A percentile compares a stretch with the other conserved stretches of the same genome.
These are phyloP conservation scores for Phoebastria nigripes DNA, from an alignment of 2,797 vertebrate genomes.

Conservation along the genomic window DNA sequence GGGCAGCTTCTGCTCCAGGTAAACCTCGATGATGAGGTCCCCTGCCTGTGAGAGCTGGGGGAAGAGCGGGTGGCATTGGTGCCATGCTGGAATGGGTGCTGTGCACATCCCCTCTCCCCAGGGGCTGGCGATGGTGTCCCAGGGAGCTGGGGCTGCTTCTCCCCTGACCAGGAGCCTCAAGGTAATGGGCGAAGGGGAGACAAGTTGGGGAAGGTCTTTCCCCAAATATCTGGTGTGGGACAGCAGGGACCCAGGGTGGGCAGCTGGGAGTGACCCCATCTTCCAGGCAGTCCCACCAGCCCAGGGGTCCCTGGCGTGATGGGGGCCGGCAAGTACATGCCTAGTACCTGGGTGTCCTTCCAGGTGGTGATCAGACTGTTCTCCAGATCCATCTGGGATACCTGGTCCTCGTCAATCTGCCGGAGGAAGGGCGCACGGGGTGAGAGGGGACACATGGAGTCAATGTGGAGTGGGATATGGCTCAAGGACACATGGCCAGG, in stretches of 20 bases:
- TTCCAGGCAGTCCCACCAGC: neutral
- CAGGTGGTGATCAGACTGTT: slow-evolving; percentile 95
- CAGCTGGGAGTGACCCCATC: neutral
- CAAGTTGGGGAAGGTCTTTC: neutral
- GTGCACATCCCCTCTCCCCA: neutral
- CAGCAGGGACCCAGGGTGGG: neutral
- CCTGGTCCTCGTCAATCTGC: slow-evolving; percentile 94
- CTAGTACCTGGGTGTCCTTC: slow-evolving; percentile 93
- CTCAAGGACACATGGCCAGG: no score
- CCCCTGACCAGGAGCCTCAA: neutral
- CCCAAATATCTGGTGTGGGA: neutral
- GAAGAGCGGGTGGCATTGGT: neutral
- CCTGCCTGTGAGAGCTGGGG: slow-evolving; percentile 92
- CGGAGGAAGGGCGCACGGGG: neutral
- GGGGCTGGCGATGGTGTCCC: neutral
- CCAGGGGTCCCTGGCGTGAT: rapidly evolving
- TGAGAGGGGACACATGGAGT: neutral
- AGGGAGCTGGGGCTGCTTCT: neutral
- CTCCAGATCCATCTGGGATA: slow-evolving; percentile 94
- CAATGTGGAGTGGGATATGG: rapidly evolving
- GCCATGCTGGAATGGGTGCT: rapidly evolving
- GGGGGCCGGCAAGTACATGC: neutral
- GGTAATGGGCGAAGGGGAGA: neutral
- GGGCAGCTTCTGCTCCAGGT: slow-evolving; percentile 90
- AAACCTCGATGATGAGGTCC: slow-evolving; percentile 95